Base-by-base conservation (phyloP, 92 coral and sea anemone genomes). In the Pocillopora meandrina region DNA sequence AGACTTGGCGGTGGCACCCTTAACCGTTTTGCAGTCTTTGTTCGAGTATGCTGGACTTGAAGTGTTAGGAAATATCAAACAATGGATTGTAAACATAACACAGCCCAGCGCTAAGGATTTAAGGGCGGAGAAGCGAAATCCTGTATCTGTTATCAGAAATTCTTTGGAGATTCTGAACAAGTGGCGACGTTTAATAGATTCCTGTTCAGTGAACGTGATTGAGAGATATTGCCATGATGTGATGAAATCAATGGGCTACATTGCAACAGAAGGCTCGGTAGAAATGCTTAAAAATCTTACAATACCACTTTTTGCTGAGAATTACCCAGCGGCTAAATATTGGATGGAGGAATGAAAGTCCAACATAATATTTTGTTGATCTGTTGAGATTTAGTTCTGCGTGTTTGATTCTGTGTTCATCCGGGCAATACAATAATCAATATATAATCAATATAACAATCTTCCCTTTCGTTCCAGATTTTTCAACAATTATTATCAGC, bases 161-260 rank as follows among this genome's bases (percentile, higher is more conserved):
- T 72, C 90, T 2, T 57, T 65, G 52, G 81, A 74, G 66, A 67
- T 77, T 13, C 69, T 87, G 0, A 82, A 76, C 34, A 82, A 76
- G 55, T 87, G 90, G 90, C 88, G 90, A 1, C 56, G 26, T 21
- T 61, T 6, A 13, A 82, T 74, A 2, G 65, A 82, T n/a, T 14
- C 71, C 15, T 68, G 79, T 19, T 76, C 82, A 8, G 67, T 87
- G n/a, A 58, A 66, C 33, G 64, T 87, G 3, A 82, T 87, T 11
- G 90, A 87, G 36, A 58, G 82, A 35, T 87, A 87, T 55, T 87
- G 90, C 49, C 75, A 74, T 31, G 74, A 73, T 68, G 90, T 83
- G 57, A 87, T 87, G 90, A 19, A 17, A 14, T 35, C 83, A 17
- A 76, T 82, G 82, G 90, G 90, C 31, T 87, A 87, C 36, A 58